Base-by-base conservation (phyloP, 2,113 vertebrate genomes). In the Oncorhynchus mykiss region DNA sequence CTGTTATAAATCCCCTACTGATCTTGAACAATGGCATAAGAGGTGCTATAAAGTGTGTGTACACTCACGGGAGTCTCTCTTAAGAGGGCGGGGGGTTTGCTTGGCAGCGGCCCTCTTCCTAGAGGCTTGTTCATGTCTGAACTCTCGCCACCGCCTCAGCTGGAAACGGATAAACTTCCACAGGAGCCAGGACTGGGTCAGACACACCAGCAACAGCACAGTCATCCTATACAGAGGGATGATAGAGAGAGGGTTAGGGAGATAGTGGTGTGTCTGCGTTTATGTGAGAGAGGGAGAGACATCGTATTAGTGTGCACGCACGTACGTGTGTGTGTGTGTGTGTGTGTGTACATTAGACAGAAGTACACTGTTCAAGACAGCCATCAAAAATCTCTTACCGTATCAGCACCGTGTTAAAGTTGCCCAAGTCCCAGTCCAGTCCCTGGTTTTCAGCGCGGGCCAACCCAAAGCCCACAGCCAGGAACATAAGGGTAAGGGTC, bases 101-200 rank as follows among this genome's bases (percentile, higher is more conserved):
- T 94, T 95, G 68, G 93, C 78, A 45, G 86, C 64, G 0, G 88
- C 71, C 90, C 93, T 93, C 85, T 95, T 96, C 77, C 94, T 94
- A 9, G 94, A 88, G 3, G 91, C 96, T 91, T 97, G 97, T 86
- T 98, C 95, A 0, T 94, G 93, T 91, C 96, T 92, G 89, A 95
- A 95, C 66, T 98, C 96, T 25, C 97, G 94, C 94, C 96, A 98
- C 84, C 96, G 95, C 49, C 96, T 94, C 89, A 99, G 91, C 94
- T 99, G 97, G 89, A 97, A 97, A 84, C 96, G 95, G 91, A 99
- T 97, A 88, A 99, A 99, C 88, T 95, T 95, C 97, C 97, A 99
- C 90, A 99, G 97, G 74, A 98, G 93, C 93, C 96, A 99, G 65
- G 96, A 96, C 90, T 99, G 98, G 78, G 94, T 97, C 54, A 96